A percentile compares a stretch with the other conserved stretches of the same genome.
Conservation (phyloP, 2,797 vertebrate genomes). For the Eremophila alpestris region DNA sequence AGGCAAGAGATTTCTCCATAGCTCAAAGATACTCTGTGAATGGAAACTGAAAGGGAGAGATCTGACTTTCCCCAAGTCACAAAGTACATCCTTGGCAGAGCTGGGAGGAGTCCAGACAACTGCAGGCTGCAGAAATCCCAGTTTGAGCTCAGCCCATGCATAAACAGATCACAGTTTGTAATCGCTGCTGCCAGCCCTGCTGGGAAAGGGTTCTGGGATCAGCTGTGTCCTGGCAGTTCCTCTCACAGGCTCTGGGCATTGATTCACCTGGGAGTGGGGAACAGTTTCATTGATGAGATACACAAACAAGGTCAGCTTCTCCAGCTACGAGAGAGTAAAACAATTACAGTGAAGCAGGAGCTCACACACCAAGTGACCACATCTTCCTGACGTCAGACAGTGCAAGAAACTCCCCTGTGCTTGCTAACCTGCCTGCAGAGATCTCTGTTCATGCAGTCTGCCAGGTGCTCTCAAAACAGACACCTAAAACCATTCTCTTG, state of each 20-base stretch:
- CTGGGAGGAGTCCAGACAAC: neutral
- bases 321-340: neutral
- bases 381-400: neutral
- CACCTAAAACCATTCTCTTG: neutral
- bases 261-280: slow-evolving; percentile 51
- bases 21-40: neutral
- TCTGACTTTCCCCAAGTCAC: neutral
- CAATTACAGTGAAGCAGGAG: neutral
- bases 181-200: neutral
- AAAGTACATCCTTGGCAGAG: neutral
- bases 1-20: neutral
- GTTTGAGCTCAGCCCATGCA: neutral
- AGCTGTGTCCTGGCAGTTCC: neutral
- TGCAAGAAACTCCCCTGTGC: neutral
- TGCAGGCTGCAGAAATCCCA: neutral
- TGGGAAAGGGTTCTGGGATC: neutral
- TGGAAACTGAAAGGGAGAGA: neutral
- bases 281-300: slow-evolving; percentile 39
- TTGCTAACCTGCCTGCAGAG: neutral
- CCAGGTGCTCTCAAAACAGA: neutral
- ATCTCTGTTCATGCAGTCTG: neutral
- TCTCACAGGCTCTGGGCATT: neutral
- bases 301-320: slow-evolving; percentile 50
- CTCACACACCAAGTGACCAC: neutral
- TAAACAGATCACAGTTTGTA: neutral